A percentile compares a stretch with the other conserved stretches of the same genome.
Conservation (phyloP, 2,113 vertebrate species). For the Bothrops jararaca region DNA sequence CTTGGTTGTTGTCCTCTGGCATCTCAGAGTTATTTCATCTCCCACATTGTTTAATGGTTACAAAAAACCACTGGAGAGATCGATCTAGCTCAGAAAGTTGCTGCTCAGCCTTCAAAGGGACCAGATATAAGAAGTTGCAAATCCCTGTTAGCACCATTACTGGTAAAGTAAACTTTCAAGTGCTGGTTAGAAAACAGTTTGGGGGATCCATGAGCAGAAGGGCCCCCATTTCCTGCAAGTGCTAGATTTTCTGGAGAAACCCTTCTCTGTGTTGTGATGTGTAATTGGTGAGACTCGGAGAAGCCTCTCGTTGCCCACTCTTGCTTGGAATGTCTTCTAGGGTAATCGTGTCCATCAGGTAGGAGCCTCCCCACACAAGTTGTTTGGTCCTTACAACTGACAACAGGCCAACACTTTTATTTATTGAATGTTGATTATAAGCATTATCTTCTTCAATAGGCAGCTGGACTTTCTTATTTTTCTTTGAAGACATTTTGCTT, state of each 20-base stretch:
- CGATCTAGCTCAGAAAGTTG: neutral
- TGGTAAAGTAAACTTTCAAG: neutral
- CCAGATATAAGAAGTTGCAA: neutral
- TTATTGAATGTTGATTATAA: neutral
- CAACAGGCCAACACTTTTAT: neutral
- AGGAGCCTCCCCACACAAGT: neutral
- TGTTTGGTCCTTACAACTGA: neutral
- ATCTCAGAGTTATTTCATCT: neutral
- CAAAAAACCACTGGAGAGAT: neutral
- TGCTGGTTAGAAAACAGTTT: neutral
- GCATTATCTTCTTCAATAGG: neutral
- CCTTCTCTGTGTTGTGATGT: neutral
- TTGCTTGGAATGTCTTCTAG: neutral
- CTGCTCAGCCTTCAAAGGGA: neutral
- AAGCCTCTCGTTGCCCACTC: neutral
- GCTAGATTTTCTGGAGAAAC: neutral
- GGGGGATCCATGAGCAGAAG: neutral
- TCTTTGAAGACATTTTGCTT: no score
- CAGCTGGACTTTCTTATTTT: no score
- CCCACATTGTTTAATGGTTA: neutral
- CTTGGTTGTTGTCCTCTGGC: neutral
- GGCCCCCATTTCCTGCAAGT: neutral
- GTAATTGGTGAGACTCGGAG: neutral
- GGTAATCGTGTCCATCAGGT: neutral
- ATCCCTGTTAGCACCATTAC: neutral